Conservation (phyloP, 2,113 vertebrate species). For the Mirza zaza region DNA sequence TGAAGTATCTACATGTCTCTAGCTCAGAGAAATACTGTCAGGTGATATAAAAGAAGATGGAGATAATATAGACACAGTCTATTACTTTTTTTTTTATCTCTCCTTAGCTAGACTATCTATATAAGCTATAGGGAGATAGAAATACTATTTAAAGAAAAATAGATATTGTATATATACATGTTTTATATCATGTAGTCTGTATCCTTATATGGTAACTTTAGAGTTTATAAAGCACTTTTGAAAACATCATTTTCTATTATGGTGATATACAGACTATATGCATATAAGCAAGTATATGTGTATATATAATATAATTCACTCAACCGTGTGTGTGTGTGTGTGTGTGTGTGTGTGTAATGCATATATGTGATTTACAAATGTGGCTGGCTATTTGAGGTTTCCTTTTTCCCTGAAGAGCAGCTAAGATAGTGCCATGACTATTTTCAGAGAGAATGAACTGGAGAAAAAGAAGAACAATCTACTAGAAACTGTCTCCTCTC, state of each 20-base stretch:
- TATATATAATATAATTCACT: no score
- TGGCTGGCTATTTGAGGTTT: not conserved
- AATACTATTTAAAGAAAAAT: constrained; percentile 13
- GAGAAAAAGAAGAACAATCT: not conserved
- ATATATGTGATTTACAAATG: not conserved
- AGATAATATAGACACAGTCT: not conserved
- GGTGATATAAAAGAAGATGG: not conserved
- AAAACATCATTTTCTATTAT: not conserved
- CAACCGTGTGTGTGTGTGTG: not conserved
- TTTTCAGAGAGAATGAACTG: not conserved
- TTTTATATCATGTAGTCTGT: not conserved
- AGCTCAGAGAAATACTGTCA: not conserved
- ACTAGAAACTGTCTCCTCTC: not conserved
- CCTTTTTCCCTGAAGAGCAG: not conserved
- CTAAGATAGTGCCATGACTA: not conserved
- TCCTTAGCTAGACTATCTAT: not conserved
- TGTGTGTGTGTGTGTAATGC: not conserved
- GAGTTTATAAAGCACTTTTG: not conserved
- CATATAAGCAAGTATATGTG: not conserved
- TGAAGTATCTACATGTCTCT: not conserved
- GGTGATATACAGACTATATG: not conserved
- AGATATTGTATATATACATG: not conserved
- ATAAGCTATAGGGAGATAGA: not conserved
- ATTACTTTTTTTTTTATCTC: not conserved
- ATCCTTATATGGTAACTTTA: not conserved